A percentile compares a stretch with the other conserved stretches of the same genome.
Evolutionary conservation across 2,113 vertebrate species (phyloP).

Genomic region (Empidonax alnorum): DNA sequence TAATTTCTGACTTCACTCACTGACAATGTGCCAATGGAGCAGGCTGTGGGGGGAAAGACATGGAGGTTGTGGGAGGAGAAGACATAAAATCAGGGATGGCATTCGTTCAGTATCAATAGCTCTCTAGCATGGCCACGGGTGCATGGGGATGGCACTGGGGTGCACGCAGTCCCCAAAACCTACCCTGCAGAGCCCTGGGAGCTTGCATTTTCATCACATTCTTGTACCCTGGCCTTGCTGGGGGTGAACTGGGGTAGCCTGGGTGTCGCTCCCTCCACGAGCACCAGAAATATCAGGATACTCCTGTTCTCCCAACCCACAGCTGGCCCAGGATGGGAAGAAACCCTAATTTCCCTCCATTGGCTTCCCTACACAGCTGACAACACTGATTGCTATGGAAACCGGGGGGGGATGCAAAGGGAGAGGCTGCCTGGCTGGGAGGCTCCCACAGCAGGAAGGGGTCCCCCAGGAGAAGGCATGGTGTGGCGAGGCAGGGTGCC

Average conservation of each 20-base stretch:
- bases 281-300: not conserved
- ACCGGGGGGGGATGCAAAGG: not conserved
- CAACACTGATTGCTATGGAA: conserved; percentile 55
- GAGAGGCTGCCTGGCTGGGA: not conserved
- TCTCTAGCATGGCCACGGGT: fast-evolving
- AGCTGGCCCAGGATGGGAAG: not conserved
- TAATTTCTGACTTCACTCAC: not conserved
- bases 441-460: not conserved
- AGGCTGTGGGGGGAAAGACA: not conserved
- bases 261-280: not conserved
- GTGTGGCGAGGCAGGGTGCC: not conserved
- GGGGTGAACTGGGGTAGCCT: not conserved
- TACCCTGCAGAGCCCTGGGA: not conserved
- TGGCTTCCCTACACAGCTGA: not conserved
- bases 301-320: not conserved
- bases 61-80: not conserved
- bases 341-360: not conserved
- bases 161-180: not conserved
- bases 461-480: not conserved
- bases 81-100: not conserved
- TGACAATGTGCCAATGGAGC: not conserved
- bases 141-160: not conserved
- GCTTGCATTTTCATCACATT: not conserved
- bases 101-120: not conserved
- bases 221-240: not conserved